These are phyloP conservation scores for Phocides pigmalion DNA, from an alignment of 1,140 invertebrate species.

Conservation along the genomic window DNA sequence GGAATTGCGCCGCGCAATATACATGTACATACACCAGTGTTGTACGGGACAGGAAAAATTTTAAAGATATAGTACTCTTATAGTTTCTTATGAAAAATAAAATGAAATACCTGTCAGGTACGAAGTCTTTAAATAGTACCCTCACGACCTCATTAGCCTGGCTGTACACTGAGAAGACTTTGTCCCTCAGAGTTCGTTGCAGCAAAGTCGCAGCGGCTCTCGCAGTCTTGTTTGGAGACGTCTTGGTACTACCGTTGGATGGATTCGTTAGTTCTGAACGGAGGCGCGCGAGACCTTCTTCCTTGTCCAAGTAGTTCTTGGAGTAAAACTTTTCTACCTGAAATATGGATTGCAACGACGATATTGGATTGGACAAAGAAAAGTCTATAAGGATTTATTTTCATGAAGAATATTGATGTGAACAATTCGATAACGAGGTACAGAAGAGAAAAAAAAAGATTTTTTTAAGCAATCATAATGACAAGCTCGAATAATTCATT, in stretches of 20 bases:
- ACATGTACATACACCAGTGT: too few relatives aligned
- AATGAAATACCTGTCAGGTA: constrained; percentile 87
- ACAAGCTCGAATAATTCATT: too few relatives aligned
- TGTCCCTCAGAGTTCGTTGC: constrained; percentile 91
- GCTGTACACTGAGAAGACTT: constrained; percentile 93
- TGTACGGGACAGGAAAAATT: too few relatives aligned
- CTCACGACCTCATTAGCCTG: constrained; percentile 91
- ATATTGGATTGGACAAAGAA: neutral
- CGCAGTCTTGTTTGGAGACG: constrained; percentile 89
- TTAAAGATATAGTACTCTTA: too few relatives aligned
- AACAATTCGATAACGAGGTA: too few relatives aligned
- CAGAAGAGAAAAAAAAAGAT: too few relatives aligned
- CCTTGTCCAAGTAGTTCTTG: constrained; percentile 96
- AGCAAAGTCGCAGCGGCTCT: constrained; percentile 90
- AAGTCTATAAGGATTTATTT: too few relatives aligned
- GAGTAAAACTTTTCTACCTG: constrained; percentile 97
- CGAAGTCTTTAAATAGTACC: constrained; percentile 91
- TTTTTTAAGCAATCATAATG: too few relatives aligned
- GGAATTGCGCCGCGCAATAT: too few relatives aligned
- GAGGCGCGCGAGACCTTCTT: constrained; percentile 92
- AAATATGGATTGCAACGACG: constrained; percentile 26
- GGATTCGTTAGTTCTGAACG: constrained; percentile 88
- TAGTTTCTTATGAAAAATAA: too few relatives aligned
- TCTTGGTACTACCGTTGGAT: constrained; percentile 68
- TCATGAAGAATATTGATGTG: too few relatives aligned